Conservation (phyloP, 2,888 invertebrate genomes). For the Synanthedon andrenaeformis region DNA sequence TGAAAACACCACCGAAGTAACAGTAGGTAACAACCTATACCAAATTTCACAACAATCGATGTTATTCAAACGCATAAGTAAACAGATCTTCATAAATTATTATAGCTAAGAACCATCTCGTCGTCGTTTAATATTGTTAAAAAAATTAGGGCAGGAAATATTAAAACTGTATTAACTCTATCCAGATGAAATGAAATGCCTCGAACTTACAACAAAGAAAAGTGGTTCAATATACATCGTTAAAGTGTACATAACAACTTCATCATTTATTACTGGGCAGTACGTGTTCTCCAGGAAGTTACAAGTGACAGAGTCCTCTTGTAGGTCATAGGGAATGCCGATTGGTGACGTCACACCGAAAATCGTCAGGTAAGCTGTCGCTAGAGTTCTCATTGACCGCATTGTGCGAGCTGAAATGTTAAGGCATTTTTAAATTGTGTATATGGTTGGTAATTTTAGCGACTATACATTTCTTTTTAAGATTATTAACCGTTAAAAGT, state of each 20-base stretch:
- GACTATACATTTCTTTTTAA: too few relatives aligned
- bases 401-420: conserved; percentile 20
- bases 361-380: conserved; percentile 17
- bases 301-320: conserved; percentile 21
- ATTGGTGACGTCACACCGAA: conserved; percentile 6
- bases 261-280: conserved; percentile 26
- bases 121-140: background rate
- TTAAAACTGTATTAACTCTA: too few relatives aligned
- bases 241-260: conserved; percentile 23
- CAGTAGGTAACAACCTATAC: too few relatives aligned
- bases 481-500: too few relatives aligned
- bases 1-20: too few relatives aligned
- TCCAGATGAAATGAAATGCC: too few relatives aligned
- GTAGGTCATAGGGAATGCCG: conserved; percentile 20
- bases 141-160: background rate
- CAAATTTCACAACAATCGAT: too few relatives aligned
- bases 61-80: too few relatives aligned
- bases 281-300: conserved; percentile 29
- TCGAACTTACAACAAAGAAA: conserved; percentile 26
- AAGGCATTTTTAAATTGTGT: too few relatives aligned
- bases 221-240: conserved; percentile 23
- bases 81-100: too few relatives aligned
- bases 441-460: too few relatives aligned
- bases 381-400: conserved; percentile 21
- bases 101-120: too few relatives aligned